A percentile compares a stretch with the other conserved stretches of the same genome.
phyloP scores from a whole-genome alignment of 2,797 vertebrate species.

The Lepus townsendii region DNA sequence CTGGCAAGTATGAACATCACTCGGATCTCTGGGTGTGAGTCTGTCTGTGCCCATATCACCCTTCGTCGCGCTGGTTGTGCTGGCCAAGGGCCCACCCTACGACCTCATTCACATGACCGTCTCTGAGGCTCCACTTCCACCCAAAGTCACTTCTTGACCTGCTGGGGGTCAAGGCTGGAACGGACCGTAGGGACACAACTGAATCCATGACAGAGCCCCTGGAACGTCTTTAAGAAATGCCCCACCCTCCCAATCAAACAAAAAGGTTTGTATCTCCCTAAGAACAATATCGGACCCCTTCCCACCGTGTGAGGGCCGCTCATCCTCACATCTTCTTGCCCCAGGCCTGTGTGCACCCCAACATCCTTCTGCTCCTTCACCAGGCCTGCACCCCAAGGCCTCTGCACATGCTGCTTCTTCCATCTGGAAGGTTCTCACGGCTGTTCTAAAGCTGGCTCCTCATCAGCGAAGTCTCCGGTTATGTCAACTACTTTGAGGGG shows the following conservation, averaged over 20 bases:
- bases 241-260: background rate
- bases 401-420: background rate
- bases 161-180: background rate
- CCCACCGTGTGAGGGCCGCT: too few species aligned
- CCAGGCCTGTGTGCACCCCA: too few species aligned
- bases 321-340: background rate
- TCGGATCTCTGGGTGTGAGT: background rate
- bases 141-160: background rate
- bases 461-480: background rate
- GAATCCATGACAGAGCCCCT: background rate
- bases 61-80: background rate
- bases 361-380: background rate
- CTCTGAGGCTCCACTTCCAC: slow-evolving; percentile 34
- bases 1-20: background rate
- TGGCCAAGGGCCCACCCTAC: background rate
- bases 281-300: background rate
- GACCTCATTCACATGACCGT: background rate
- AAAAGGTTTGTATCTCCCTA: background rate
- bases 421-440: background rate
- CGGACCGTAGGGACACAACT: background rate
- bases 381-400: background rate
- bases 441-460: background rate
- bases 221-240: background rate
- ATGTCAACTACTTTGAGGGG: background rate
- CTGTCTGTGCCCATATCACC: background rate